Base-by-base conservation (phyloP, 2,888 invertebrate genomes). In the Agrotis exclamationis region DNA sequence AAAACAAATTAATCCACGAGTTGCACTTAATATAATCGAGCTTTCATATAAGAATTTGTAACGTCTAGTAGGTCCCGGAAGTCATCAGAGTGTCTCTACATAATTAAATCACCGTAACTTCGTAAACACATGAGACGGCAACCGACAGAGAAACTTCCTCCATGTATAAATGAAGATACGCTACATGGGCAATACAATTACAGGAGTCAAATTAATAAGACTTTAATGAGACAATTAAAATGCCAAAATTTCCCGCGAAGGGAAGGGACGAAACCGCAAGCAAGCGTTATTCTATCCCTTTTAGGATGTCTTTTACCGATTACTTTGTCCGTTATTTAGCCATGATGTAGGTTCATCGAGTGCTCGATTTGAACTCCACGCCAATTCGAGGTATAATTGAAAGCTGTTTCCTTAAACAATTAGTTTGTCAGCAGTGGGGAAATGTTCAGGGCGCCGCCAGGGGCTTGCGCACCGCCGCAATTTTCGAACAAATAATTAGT, bases 401-500 rank as follows among this genome's bases (percentile, higher is more conserved):
- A 93, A 90, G 89, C 87, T 85, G 89, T 91, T 92, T 89, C 89
- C 87, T 90, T 87, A 87, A 88, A 91, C 91, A 92, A 93, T 93
- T 91, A 92, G 85, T 86, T 88, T 91, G 90, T 92, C 92, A 90
- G 90, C 87, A 74, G 70, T 63, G 74, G 79, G 85, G 76, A 85
- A 88, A 85, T 80, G 82, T 83, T 84, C 71, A 79, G 81, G 82
- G 68, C 77, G 67, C 66, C 77, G 67, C 66, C 69, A 76, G 76
- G 72, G 80, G 80, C 84, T 71, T 76, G 82, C 85, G 79, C 83
- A 79, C 83, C 84, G 78, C 87, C 86, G 82, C 89, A 88, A 89
- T 90, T 92, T 89, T 80, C 85, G 83, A 92, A 91, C 89, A 91
- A 91, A 92, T 91, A 92, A 92, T 93, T 91, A 90, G 89, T 90